Evolutionary conservation across 2,888 invertebrate species (phyloP).

Genomic region (Pantelozetes paolii): DNA sequence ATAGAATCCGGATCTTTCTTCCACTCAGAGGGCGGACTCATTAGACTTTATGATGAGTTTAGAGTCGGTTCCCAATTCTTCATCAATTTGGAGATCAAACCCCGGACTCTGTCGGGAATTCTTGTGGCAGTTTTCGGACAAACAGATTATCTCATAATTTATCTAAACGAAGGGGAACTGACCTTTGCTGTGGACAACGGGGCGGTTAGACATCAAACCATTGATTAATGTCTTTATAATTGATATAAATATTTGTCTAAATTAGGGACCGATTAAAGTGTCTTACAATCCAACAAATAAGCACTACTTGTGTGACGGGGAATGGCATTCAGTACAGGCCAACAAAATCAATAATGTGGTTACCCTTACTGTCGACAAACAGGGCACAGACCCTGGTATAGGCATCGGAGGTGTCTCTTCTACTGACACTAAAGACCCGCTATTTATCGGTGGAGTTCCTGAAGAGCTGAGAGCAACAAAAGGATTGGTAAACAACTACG

Average conservation of each 20-base stretch:
- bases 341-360: slow-evolving; percentile 86
- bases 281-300: slow-evolving; percentile 64
- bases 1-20: slow-evolving; percentile 81
- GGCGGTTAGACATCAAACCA: slow-evolving; percentile 9
- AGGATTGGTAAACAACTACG: slow-evolving; percentile 58
- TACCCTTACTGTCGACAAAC: slow-evolving; percentile 76
- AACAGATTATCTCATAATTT: slow-evolving; percentile 76
- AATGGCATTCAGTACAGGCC: slow-evolving; percentile 82
- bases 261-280: slow-evolving; percentile 66
- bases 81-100: slow-evolving; percentile 78
- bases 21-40: slow-evolving; percentile 63
- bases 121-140: slow-evolving; percentile 78
- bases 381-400: slow-evolving; percentile 67
- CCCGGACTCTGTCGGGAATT: slow-evolving; percentile 76
- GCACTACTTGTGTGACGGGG: slow-evolving; percentile 80
- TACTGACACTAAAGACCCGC: slow-evolving; percentile 74
- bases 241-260: not conserved
- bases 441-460: slow-evolving; percentile 87
- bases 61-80: slow-evolving; percentile 72
- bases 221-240: not conserved
- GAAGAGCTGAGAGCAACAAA: slow-evolving; percentile 62
- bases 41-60: slow-evolving; percentile 67
- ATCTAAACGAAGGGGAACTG: slow-evolving; percentile 79
- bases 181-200: slow-evolving; percentile 72
- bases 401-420: slow-evolving; percentile 62